Percentiles rank a stretch among this genome's conserved stretches.
Conservation (phyloP, 2,888 invertebrate genomes). For the Eulithis testata region DNA sequence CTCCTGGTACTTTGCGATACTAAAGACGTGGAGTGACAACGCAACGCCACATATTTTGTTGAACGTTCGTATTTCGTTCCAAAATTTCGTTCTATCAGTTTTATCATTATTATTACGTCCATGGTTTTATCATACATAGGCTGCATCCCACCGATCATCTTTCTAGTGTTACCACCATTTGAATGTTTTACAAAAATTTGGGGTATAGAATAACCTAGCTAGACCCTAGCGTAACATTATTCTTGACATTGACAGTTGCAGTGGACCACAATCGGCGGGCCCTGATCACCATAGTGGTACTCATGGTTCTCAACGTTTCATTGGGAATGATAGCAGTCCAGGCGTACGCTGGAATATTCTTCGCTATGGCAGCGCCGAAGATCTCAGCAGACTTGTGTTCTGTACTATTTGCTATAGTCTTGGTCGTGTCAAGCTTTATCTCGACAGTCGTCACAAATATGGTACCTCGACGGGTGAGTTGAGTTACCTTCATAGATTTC, state of each 20-base stretch:
- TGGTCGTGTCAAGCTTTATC: slow-evolving; percentile 67
- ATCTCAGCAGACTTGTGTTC: slow-evolving; percentile 75
- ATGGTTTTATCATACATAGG: too few relatives aligned
- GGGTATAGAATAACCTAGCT: too few relatives aligned
- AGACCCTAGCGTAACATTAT: neutral
- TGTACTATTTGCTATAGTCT: slow-evolving; percentile 80
- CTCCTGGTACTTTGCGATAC: slow-evolving; percentile 6
- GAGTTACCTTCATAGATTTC: too few relatives aligned
- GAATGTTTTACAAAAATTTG: neutral
- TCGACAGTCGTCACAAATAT: slow-evolving; percentile 74
- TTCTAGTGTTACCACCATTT: neutral
- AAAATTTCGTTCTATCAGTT: too few relatives aligned
- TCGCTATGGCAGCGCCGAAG: slow-evolving; percentile 69
- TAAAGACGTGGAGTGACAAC: neutral
- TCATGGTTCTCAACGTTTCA: slow-evolving; percentile 44
- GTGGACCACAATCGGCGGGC: slow-evolving; percentile 68
- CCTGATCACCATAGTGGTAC: slow-evolving; percentile 33
- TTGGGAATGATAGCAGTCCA: slow-evolving; percentile 58
- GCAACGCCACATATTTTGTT: too few relatives aligned
- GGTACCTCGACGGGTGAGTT: slow-evolving; percentile 75
- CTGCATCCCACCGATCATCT: too few relatives aligned
- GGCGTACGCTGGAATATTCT: slow-evolving; percentile 70
- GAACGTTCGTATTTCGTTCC: too few relatives aligned
- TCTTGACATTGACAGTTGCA: slow-evolving; percentile 44
- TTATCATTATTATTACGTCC: too few relatives aligned